Evolutionary conservation across 2,113 vertebrate genomes (phyloP).

Genomic region (Canis aureus): DNA sequence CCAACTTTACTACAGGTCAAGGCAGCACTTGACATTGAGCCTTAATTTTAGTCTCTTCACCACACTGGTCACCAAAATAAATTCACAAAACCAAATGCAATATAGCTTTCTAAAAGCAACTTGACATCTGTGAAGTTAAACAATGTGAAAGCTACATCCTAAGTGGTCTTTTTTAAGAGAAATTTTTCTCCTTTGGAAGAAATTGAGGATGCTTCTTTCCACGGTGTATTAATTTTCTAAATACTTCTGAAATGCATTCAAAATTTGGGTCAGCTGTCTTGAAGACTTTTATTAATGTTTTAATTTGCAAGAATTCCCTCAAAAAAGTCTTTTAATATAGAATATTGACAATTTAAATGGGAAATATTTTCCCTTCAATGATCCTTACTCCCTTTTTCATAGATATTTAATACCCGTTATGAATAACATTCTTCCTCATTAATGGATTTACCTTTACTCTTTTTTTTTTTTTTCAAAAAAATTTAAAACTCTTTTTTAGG

Average conservation of each 20-base stretch:
- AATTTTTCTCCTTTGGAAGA: not conserved
- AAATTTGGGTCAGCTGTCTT: not conserved
- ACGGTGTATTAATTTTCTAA: not conserved
- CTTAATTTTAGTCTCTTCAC: not conserved
- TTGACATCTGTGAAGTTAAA: not conserved
- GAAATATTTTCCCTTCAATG: not conserved
- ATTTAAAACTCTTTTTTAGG: not conserved
- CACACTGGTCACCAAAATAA: not conserved
- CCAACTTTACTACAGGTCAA: not conserved
- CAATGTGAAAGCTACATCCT: not conserved
- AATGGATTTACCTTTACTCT: not conserved
- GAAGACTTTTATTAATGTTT: conserved; percentile 25
- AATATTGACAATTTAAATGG: not conserved
- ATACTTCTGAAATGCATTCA: not conserved
- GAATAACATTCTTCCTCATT: not conserved
- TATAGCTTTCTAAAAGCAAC: not conserved
- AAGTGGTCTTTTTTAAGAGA: not conserved
- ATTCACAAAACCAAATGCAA: not conserved
- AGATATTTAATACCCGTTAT: not conserved
- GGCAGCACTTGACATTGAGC: not conserved
- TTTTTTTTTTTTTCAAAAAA: not conserved
- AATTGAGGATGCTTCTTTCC: conserved; percentile 8
- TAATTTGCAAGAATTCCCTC: not conserved
- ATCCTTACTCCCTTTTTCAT: not conserved
- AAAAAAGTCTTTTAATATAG: not conserved